Percentiles rank a stretch among this genome's conserved stretches.
Evolutionary conservation across 35 echinoderm and acorn worm species (phyloP).

Genomic region (Patiria miniata): DNA sequence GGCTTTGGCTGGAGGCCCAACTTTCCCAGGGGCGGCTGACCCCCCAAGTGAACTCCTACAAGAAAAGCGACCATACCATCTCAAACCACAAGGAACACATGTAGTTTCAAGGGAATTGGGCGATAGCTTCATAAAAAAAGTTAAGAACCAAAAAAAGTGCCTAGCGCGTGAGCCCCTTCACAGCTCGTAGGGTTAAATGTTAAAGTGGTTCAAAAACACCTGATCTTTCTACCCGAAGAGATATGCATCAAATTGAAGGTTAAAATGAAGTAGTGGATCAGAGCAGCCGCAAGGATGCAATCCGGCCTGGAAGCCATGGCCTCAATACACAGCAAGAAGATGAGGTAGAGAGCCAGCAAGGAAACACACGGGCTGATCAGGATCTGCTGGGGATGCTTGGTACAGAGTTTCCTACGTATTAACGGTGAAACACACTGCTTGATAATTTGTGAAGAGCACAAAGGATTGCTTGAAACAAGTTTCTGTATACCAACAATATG

Average conservation of each 20-base stretch:
- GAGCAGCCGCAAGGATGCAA: conserved; percentile 49
- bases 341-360: conserved; percentile 57
- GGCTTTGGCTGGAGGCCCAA: too few relatives aligned
- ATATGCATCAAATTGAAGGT: conserved; percentile 57
- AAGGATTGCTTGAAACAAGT: neutral
- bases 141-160: too few relatives aligned
- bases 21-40: too few relatives aligned
- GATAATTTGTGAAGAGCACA: neutral
- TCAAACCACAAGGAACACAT: too few relatives aligned
- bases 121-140: too few relatives aligned
- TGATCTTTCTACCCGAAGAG: conserved; percentile 58
- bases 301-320: neutral
- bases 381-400: conserved; percentile 41
- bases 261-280: conserved; percentile 72
- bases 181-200: too few relatives aligned
- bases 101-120: too few relatives aligned
- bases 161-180: too few relatives aligned
- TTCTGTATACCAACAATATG: neutral
- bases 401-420: neutral
- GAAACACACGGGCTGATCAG: conserved; percentile 37
- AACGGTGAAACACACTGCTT: too few relatives aligned
- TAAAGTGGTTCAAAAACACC: too few relatives aligned
- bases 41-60: too few relatives aligned
- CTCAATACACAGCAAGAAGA: conserved; percentile 61
- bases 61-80: too few relatives aligned